Percentiles rank a stretch among this genome's conserved stretches.
Evolutionary conservation across 1,140 invertebrate genomes (phyloP).

Genomic region (Cydia fagiglandana): DNA sequence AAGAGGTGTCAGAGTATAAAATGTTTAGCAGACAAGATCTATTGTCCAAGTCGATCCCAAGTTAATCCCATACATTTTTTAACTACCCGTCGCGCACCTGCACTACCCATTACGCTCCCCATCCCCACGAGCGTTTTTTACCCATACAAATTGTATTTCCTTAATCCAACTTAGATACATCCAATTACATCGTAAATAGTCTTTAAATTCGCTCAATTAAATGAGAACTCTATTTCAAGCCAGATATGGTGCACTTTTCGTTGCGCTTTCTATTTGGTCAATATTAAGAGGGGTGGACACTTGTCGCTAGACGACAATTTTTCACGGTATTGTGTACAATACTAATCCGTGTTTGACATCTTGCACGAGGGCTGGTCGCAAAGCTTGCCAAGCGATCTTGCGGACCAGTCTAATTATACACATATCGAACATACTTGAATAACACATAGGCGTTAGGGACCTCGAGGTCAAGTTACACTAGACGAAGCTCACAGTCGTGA

Average conservation of each 20-base stretch:
- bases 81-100: slow-evolving; percentile 64
- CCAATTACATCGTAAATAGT: slow-evolving; percentile 71
- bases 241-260: slow-evolving; percentile 38
- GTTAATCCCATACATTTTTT: slow-evolving; percentile 60
- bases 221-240: slow-evolving; percentile 36
- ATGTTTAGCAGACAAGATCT: slow-evolving; percentile 21
- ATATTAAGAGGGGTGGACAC: slow-evolving; percentile 54
- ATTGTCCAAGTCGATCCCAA: slow-evolving; percentile 27
- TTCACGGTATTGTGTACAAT: slow-evolving; percentile 67
- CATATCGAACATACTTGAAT: not conserved
- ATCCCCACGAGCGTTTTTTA: slow-evolving; percentile 62
- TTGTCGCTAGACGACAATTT: slow-evolving; percentile 65
- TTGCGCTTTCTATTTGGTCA: slow-evolving; percentile 37
- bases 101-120: slow-evolving; percentile 47
- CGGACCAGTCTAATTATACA: not conserved
- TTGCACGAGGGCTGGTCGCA: slow-evolving; percentile 37
- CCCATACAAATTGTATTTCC: slow-evolving; percentile 74
- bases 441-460: not conserved
- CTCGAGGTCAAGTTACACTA: not conserved
- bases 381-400: not conserved
- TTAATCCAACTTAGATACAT: slow-evolving; percentile 76
- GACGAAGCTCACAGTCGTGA: not conserved
- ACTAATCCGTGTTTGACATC: slow-evolving; percentile 74
- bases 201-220: slow-evolving; percentile 33
- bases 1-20: slow-evolving; percentile 3